Evolutionary conservation across 2,888 invertebrate genomes (phyloP), one percentile per base, ranked within the genome.

Genomic region (Strigamia maritima): DNA sequence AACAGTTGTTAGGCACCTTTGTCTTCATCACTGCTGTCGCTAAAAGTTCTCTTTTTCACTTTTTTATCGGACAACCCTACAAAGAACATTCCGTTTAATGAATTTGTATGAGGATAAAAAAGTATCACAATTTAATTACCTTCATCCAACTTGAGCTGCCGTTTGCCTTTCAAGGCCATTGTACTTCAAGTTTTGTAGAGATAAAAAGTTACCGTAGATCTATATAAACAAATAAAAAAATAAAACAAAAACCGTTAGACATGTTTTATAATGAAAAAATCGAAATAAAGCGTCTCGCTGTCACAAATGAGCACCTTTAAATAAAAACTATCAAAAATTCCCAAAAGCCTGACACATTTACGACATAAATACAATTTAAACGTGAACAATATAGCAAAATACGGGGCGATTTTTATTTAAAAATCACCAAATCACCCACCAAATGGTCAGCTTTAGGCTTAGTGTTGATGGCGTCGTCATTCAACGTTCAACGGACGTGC

Each of bases 11-110:
- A 6, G 10, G 6, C 10, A 79, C 79, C 76, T 22, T 77, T 70
- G 44, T 54, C 75, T 26, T 81, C 81, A 49, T 81, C 81, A 49
- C 75, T 75, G 26, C 80, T 75, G 16, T 26, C 79, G 77, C 80
- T 79, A 8, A 79, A 35, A 31, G 49, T 28, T 12, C 79, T 79
- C 19, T 77, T 70, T 40, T 81, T 81, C 19, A 54, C 26, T 75
- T 79, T 80, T 22, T 77, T 79, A n/a, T 60, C 81, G 49, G 74
- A 49, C 24, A 60, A 10, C 8, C 26, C 49, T 54, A 49, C 14
- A 49, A 6, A 77, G 22, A 6, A 35, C n/a, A n/a, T n/a, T n/a
- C n/a, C n/a, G n/a, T n/a, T n/a, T n/a, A n/a, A n/a, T n/a, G n/a
- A n/a, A n/a, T n/a, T n/a, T n/a, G n/a, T n/a, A n/a, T n/a, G n/a